Evolutionary conservation across 2,797 vertebrate genomes (phyloP), one percentile per base, ranked within the genome.

Genomic region (Moxostoma hubbsi): DNA sequence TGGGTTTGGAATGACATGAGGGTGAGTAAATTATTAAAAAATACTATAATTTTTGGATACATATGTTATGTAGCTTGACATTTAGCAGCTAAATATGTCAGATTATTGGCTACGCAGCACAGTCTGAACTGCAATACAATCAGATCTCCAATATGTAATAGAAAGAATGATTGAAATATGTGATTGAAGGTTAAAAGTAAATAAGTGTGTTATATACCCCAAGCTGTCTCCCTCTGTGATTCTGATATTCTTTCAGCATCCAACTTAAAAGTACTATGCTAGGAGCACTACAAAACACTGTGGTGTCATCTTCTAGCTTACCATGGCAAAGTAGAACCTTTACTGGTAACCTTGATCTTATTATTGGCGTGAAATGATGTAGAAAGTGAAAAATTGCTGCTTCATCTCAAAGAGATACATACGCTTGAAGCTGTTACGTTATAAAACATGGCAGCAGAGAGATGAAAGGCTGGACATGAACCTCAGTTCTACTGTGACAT

Each of bases 401-500:
- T 67, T 63, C 57, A 6, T 73, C 61, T 82, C 63, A 79, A 62
- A 80, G 67, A 49, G n/a, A 80, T 64, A 24, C 13, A 46, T 61
- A 54, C 51, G 75, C 67, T 82, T 36, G 69, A 65, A 80, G 80
- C 82, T 80, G 82, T 87, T 80, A 70, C 13, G 75, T 73, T 80
- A 71, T 87, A 70, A 73, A 84, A 83, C 87, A 84, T 85, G 81
- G 86, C 84, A 77, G 82, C 85, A 81, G 65, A 79, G 86, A 93
- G 91, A 93, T 93, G 90, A 94, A 93, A 93, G 91, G 88, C 72
- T 87, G 87, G 84, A 76, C 88, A 86, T 89, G 89, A 89, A 93
- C 90, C 87, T 91, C 89, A 89, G 83, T 89, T 90, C 64, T 50
- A 51, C 78, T 77, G 72, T 54, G 77, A 75, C 59, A 76, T 73